phyloP scores from a whole-genome alignment of 2,888 invertebrate species.

The Drosophila pullipes region DNA sequence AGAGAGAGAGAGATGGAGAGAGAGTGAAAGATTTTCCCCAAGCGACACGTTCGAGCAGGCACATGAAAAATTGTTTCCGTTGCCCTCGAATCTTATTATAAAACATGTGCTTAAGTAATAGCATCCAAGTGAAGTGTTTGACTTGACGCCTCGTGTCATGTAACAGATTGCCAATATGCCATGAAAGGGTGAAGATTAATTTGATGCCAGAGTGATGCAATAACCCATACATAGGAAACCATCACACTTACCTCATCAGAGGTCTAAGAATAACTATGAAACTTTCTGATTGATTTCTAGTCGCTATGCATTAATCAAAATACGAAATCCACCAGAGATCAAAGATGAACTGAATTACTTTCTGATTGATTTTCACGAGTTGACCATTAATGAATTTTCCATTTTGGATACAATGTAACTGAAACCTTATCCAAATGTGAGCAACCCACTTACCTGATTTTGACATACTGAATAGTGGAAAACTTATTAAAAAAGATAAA shows the following conservation, averaged over 20 bases:
- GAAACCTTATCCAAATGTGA: neutral
- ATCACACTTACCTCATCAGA: constrained; percentile 4
- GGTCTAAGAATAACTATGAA: neutral
- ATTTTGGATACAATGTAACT: neutral
- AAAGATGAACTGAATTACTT: neutral
- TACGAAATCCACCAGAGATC: neutral
- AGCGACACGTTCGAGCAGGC: constrained; percentile 73
- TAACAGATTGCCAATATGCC: constrained; percentile 74
- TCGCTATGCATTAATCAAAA: constrained; percentile 6
- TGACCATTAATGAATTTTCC: neutral
- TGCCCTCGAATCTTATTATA: constrained; percentile 70
- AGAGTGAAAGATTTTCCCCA: constrained; percentile 2
- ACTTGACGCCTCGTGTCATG: constrained; percentile 67
- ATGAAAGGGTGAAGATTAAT: constrained; percentile 63
- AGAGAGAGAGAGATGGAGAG: neutral
- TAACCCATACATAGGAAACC: constrained; percentile 1
- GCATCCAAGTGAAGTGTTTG: constrained; percentile 70
- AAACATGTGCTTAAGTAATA: constrained; percentile 82
- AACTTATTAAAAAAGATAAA: neutral
- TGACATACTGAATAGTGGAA: neutral
- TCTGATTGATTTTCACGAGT: neutral
- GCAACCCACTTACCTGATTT: neutral
- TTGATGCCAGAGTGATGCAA: constrained; percentile 33
- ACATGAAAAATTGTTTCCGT: constrained; percentile 74
- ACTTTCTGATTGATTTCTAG: neutral